Evolutionary conservation across 2,113 vertebrate genomes (phyloP), one percentile per base, ranked within the genome.

Genomic region (Turdus rufiventris): DNA sequence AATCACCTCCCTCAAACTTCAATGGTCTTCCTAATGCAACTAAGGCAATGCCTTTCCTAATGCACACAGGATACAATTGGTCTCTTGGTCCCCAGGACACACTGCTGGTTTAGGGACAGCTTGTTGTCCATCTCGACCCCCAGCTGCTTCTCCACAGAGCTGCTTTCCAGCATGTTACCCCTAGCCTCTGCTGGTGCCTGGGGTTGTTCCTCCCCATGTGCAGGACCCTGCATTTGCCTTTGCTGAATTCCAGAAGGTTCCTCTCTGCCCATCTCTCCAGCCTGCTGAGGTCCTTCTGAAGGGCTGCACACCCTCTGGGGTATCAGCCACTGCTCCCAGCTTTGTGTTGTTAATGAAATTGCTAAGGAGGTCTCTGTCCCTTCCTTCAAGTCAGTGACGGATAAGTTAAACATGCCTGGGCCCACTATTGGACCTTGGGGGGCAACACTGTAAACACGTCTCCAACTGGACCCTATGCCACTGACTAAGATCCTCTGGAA

Each of bases 11-110:
- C 24, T 48, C 1, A 0, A 42, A 17, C 11, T 56, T n/a, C 17
- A 48, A 0, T 26, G 2, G 2, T 62, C 29, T 75, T 29, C 10
- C 60, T 19, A n/a, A 24, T 12, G 8, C 10, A 25, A 9, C 20
- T 25, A 26, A 38, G n/a, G 18, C 23, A 47, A 24, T 15, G 8
- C 8, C n/a, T 8, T 66, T 87, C n/a, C n/a, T 34, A 45, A 42
- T 21, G 26, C 9, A 36, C 6, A 7, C 11, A 58, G 26, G 23
- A 73, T 33, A 18, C 36, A 3, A 3, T 2, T 16, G 12, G 3
- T 5, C 17, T 63, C 57, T 43, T 57, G 66, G 31, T 2, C 17
- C 4, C 12, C 28, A 42, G 10, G 33, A 9, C 16, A 40, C 19
- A 20, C 2, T 25, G 13, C 42, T 63, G 34, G 25, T 20, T 34